A percentile compares a stretch with the other conserved stretches of the same genome.
Conservation (phyloP, 2,113 vertebrate species). For the Atlantisia rogersi region DNA sequence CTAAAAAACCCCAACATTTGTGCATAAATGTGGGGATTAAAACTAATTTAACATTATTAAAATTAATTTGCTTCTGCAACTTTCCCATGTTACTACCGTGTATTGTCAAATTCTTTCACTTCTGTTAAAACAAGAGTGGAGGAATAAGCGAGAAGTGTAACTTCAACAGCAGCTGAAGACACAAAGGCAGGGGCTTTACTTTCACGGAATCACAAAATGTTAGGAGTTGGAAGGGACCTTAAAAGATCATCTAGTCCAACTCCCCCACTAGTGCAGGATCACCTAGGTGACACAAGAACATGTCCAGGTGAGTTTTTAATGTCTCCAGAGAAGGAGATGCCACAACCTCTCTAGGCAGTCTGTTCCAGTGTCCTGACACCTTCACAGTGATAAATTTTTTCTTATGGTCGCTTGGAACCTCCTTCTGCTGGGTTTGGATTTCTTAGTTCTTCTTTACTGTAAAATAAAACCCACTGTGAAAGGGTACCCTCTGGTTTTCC, state of each 20-base stretch:
- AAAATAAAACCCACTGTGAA: background rate
- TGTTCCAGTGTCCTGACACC: too few species aligned
- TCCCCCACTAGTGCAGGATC: too few species aligned
- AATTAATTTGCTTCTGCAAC: background rate
- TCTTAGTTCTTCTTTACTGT: background rate
- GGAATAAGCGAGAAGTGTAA: background rate
- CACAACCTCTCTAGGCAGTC: too few species aligned
- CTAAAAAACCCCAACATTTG: accelerated
- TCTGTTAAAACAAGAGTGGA: background rate
- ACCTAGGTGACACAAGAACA: too few species aligned
- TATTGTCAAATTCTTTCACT: background rate
- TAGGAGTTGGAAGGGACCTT: too few species aligned
- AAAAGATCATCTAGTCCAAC: too few species aligned
- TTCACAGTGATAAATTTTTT: too few species aligned
- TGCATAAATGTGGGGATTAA: background rate
- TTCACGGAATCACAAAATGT: background rate
- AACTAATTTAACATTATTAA: background rate
- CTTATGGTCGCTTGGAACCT: too few species aligned
- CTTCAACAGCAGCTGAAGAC: background rate
- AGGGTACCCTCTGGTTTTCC: background rate
- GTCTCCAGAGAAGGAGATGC: too few species aligned
- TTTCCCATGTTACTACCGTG: background rate
- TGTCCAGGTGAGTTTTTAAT: too few species aligned
- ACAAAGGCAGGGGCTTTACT: background rate
- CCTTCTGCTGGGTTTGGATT: background rate